Evolutionary conservation across 2,888 invertebrate species (phyloP), one percentile per base, ranked within the genome.

Genomic region (Meiosimyza decipiens): DNA sequence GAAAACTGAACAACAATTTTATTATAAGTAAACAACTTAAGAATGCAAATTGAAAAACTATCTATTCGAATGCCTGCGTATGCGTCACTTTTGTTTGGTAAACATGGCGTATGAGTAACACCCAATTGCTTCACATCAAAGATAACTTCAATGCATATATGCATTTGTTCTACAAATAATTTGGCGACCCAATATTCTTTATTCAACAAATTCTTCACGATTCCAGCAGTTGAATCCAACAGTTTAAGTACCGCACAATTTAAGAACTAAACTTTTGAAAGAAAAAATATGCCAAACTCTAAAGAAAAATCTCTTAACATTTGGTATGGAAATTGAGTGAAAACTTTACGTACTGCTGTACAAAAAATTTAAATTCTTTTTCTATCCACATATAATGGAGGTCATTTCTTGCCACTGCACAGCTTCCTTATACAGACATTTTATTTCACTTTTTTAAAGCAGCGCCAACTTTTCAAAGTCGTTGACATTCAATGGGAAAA

Each of bases 281-380:
- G n/a, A 11, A n/a, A 47, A 15, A 47, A 40, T 9, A 40, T 9
- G 9, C 40, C 40, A 40, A 40, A 40, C 40, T 9, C 9, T 9
- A 0, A 40, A 40, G 40, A 6, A 40, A 40, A 9, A 40, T 9
- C 9, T 9, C 40, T 40, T 40, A 49, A 47, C 63, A 7, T 63
- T 63, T 63, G 6, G 18, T 18, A 49, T 47, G 40, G 62, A 16
- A 62, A 62, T 62, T 62, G 63, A 63, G 63, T 63, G 47, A 33
- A 63, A 63, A 63, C 63, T 63, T 63, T 63, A 9, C 9, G 6
- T 63, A 40, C 63, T 40, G 16, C 40, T 63, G 18, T 63, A 49
- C 49, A 47, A 6, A 63, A 63, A 47, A n/a, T 22, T 63, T 63
- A 18, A n/a, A 22, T 22, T 63, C 13, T 63, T 40, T 40, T 40